These are phyloP conservation scores for Argyrosomus japonicus DNA, from an alignment of 2,113 vertebrate species.

Conservation along the genomic window DNA sequence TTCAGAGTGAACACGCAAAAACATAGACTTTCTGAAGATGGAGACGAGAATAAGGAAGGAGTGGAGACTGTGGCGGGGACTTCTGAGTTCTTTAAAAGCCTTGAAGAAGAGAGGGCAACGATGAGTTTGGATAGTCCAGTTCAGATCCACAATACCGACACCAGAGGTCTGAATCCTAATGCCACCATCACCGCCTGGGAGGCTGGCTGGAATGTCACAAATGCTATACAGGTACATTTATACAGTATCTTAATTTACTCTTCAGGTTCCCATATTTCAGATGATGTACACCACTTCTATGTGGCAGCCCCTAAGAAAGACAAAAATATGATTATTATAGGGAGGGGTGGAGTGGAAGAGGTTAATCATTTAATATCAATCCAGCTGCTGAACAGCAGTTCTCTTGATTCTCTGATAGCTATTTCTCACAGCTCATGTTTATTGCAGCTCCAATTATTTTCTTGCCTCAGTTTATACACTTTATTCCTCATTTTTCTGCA, in stretches of 20 bases:
- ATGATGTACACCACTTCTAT: no score
- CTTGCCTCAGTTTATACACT: not conserved
- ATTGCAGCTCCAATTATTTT: slow-evolving; percentile 9
- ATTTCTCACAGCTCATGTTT: not conserved
- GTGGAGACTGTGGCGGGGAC: slow-evolving; percentile 13
- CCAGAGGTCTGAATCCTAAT: slow-evolving; percentile 32
- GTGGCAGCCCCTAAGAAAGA: no score
- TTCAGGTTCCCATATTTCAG: no score
- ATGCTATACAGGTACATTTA: slow-evolving; percentile 83
- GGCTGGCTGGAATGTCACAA: slow-evolving; percentile 88
- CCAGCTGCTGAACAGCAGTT: not conserved
- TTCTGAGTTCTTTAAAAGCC: not conserved
- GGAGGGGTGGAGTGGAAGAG: no score
- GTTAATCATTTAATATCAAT: not conserved
- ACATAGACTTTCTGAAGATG: not conserved
- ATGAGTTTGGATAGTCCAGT: slow-evolving; percentile 32
- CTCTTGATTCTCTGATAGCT: not conserved
- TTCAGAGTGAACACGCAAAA: not conserved
- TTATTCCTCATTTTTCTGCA: not conserved
- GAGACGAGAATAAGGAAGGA: not conserved
- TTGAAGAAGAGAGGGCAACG: slow-evolving; percentile 26
- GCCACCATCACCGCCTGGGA: slow-evolving; percentile 86
- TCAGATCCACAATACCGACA: not conserved
- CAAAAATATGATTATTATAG: no score
- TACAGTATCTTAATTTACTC: not conserved